Conservation (phyloP, 2,888 invertebrate species). For the Cryptocheilus praepositus region DNA sequence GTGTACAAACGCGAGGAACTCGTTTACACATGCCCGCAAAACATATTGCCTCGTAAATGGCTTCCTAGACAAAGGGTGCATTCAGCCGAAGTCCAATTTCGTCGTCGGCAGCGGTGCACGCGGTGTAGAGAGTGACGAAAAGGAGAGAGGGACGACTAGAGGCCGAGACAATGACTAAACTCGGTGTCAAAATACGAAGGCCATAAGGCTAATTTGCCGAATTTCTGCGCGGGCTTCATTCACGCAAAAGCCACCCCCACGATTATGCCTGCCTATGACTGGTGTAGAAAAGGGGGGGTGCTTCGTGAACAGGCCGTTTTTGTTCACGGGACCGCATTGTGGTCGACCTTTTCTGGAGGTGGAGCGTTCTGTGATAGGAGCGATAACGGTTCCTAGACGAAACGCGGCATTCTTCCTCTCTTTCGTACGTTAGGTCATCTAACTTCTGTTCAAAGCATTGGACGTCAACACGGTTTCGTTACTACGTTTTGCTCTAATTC, state of each 20-base stretch:
- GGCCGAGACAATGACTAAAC: conserved; percentile 52
- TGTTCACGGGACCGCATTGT: conserved; percentile 41
- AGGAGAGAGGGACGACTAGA: conserved; percentile 20
- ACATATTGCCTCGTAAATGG: conserved; percentile 59
- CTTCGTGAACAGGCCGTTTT: conserved; percentile 26
- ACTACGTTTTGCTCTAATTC: no score
- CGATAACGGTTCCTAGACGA: no score
- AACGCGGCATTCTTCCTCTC: no score
- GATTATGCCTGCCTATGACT: conserved; percentile 23
- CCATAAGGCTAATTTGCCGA: conserved; percentile 73
- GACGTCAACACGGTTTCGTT: no score
- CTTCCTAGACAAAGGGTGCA: conserved; percentile 55
- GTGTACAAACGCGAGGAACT: conserved; percentile 3
- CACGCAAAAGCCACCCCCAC: conserved; percentile 46
- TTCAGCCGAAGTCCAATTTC: conserved; percentile 51
- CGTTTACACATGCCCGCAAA: conserved; percentile 32
- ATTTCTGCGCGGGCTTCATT: conserved; percentile 56
- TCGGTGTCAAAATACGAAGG: conserved; percentile 71
- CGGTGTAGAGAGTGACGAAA: conserved; percentile 24
- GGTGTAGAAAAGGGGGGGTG: not conserved
- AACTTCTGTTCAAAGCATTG: no score
- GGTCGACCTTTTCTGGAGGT: conserved; percentile 27
- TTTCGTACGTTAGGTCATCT: no score
- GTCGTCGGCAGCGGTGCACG: conserved; percentile 29
- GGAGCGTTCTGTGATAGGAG: conserved; percentile 10